These are phyloP conservation scores for Arvicola amphibius DNA, from an alignment of 2,797 vertebrate genomes.

Conservation along the genomic window DNA sequence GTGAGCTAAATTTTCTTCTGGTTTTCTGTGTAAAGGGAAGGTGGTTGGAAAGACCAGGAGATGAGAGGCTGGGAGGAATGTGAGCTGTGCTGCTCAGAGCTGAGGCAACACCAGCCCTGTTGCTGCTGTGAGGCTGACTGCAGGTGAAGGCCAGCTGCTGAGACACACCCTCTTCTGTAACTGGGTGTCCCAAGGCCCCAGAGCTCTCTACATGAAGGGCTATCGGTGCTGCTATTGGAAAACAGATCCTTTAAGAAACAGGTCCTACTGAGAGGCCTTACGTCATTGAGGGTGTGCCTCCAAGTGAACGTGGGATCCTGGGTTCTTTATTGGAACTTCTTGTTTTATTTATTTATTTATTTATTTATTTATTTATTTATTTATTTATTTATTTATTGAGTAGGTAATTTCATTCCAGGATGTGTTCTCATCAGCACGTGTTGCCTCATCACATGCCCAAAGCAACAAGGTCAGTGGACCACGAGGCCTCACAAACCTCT, in stretches of 20 bases:
- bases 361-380: no score
- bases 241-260: neutral
- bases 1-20: slow-evolving; percentile 27
- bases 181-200: no score
- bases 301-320: neutral
- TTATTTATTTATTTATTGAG: neutral
- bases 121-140: neutral
- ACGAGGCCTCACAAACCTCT: neutral
- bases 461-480: neutral
- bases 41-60: slow-evolving; percentile 9
- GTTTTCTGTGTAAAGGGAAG: neutral
- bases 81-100: neutral
- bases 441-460: neutral
- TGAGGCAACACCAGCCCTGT: neutral
- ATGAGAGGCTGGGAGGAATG: neutral
- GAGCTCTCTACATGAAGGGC: neutral
- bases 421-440: neutral
- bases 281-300: neutral
- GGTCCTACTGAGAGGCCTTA: neutral
- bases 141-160: neutral
- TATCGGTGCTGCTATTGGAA: no score
- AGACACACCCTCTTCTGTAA: neutral
- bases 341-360: no score
- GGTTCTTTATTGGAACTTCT: neutral
- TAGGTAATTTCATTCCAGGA: neutral